A percentile compares a stretch with the other conserved stretches of the same genome.
phyloP scores from a whole-genome alignment of 92 coral and sea anemone genomes.

The Diadumene lineata region DNA sequence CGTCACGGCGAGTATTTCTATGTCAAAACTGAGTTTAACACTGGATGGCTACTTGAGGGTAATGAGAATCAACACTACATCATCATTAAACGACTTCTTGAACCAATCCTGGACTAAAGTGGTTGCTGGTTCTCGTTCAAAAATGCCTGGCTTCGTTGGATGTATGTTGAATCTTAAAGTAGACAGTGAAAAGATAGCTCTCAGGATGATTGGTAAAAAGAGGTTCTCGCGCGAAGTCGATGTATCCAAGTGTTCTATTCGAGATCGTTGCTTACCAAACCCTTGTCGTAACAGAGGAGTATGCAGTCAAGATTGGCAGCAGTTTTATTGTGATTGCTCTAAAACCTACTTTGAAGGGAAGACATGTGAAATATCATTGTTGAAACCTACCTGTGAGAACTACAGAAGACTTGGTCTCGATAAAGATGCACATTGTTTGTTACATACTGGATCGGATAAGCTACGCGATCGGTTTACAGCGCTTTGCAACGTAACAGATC shows the following conservation, averaged over 20 bases:
- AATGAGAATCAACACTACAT: slow-evolving; percentile 38
- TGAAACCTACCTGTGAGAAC: slow-evolving; percentile 74
- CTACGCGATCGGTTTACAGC: slow-evolving; percentile 57
- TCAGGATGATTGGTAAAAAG: slow-evolving; percentile 34
- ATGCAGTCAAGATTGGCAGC: slow-evolving; percentile 67
- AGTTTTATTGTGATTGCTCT: slow-evolving; percentile 61
- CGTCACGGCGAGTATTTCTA: slow-evolving; percentile 55
- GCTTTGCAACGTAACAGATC: slow-evolving; percentile 72
- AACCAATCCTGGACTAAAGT: slow-evolving; percentile 64
- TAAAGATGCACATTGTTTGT: slow-evolving; percentile 62
- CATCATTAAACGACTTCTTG: slow-evolving; percentile 50
- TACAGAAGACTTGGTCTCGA: slow-evolving; percentile 72
- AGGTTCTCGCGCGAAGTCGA: slow-evolving; percentile 29
- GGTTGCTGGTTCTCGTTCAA: slow-evolving; percentile 45
- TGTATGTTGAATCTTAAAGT: slow-evolving; percentile 71
- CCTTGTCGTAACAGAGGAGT: slow-evolving; percentile 66
- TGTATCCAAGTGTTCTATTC: slow-evolving; percentile 42
- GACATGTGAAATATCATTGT: slow-evolving; percentile 61
- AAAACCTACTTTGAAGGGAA: slow-evolving; percentile 63
- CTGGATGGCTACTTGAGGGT: slow-evolving; percentile 51
- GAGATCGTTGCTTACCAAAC: slow-evolving; percentile 69
- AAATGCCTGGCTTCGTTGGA: slow-evolving; percentile 83
- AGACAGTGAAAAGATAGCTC: slow-evolving; percentile 62
- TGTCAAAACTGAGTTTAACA: slow-evolving; percentile 36
- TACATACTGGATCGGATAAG: slow-evolving; percentile 59